Conservation (phyloP, 2,888 invertebrate species). For the Polymixis flavicincta region DNA sequence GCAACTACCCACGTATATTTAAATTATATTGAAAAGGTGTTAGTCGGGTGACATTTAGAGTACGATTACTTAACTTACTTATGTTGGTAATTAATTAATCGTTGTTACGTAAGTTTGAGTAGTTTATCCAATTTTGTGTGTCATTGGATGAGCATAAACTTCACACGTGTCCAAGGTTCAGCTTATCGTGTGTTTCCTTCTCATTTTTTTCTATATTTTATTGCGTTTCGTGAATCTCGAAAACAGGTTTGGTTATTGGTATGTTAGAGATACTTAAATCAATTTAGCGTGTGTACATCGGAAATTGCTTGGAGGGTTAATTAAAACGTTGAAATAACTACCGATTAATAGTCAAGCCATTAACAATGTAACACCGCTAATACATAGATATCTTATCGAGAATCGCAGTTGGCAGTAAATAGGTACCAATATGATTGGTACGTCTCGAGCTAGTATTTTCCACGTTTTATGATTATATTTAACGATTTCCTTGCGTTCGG, state of each 20-base stretch:
- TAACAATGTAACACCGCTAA: slow-evolving; percentile 28
- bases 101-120: slow-evolving; percentile 48
- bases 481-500: slow-evolving; percentile 49
- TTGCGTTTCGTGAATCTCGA: slow-evolving; percentile 58
- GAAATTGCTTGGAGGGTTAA: slow-evolving; percentile 45
- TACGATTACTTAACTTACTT: slow-evolving; percentile 37
- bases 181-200: slow-evolving; percentile 42
- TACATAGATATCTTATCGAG: slow-evolving; percentile 40
- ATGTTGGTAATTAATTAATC: slow-evolving; percentile 59
- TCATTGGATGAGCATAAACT: slow-evolving; percentile 63
- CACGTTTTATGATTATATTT: slow-evolving; percentile 52
- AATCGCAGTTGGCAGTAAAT: slow-evolving; percentile 39
- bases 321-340: slow-evolving; percentile 50
- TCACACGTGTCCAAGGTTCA: slow-evolving; percentile 73
- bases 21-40: slow-evolving; percentile 40
- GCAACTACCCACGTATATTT: slow-evolving; percentile 46
- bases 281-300: slow-evolving; percentile 45
- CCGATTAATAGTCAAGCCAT: slow-evolving; percentile 41
- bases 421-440: slow-evolving; percentile 28
- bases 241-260: slow-evolving; percentile 61
- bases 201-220: slow-evolving; percentile 64
- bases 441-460: slow-evolving; percentile 14
- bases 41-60: slow-evolving; percentile 27
- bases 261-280: slow-evolving; percentile 43
- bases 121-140: slow-evolving; percentile 56